These are phyloP conservation scores for Pristionchus arcanus DNA, from an alignment of 2,888 invertebrate genomes.

Conservation along the genomic window DNA sequence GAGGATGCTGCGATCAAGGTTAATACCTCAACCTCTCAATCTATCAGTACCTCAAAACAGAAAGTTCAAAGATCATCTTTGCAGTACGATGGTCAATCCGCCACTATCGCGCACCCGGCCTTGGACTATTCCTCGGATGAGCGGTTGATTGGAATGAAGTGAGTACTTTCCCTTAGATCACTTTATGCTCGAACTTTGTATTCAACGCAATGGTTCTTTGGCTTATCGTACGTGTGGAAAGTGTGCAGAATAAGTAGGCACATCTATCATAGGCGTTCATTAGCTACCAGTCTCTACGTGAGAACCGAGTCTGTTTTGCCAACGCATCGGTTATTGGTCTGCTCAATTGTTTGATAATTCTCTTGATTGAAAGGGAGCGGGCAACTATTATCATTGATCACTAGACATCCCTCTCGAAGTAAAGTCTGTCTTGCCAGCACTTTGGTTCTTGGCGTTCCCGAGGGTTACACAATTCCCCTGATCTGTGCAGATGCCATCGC, in stretches of 20 bases:
- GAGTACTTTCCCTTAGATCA: not conserved
- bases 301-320: no score
- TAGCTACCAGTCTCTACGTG: no score
- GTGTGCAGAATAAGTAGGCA: no score
- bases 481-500: not conserved
- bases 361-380: no score
- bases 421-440: no score
- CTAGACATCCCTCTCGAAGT: no score
- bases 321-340: no score
- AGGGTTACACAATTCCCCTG: not conserved
- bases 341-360: no score
- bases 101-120: conserved; percentile 25
- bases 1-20: conserved; percentile 34
- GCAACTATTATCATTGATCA: no score
- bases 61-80: not conserved
- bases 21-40: not conserved
- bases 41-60: not conserved
- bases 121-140: conserved; percentile 42
- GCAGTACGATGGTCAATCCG: conserved; percentile 39
- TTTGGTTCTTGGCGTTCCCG: not conserved
- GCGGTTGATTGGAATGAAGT: conserved; percentile 55
- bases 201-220: not conserved
- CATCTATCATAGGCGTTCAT: no score
- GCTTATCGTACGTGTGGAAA: no score
- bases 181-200: not conserved